Evolutionary conservation across 1,140 invertebrate genomes (phyloP), one percentile per base, ranked within the genome.

Genomic region (Meloidogyne chitwoodi): DNA sequence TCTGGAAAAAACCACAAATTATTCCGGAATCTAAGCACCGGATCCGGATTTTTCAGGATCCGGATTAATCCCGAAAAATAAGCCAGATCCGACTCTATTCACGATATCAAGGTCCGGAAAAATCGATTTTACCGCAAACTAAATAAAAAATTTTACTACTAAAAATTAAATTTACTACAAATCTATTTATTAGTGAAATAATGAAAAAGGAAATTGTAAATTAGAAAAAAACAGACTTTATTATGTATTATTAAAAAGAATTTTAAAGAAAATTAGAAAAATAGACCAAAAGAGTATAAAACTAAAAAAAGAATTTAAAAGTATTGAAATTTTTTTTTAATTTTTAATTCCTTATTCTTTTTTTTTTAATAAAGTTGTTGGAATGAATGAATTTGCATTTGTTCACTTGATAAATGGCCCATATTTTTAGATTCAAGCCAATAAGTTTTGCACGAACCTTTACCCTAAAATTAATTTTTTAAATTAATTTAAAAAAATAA

Each of bases 391-490:
- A 75, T 48, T 22, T 75, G 74, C 12, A 27, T 48, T 63, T 38
- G 38, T 48, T 74, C 69, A 8, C 44, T 31, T 19, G 62, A 69
- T 34, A 75, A 4, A 29, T 76, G 56, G 8, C 34, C 26, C 31
- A 61, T 24, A 34, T 64, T 31, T 63, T 79, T 79, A 24, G 44
- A 64, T 26, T 80, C 69, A 31, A 82, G 38, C 81, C 81, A 82
- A 76, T 83, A 82, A 16, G 79, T 81, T 12, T 56, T 82, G 75
- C 79, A 83, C 22, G 69, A 31, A 12, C 81, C 81, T 76, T 82
- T 82, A 16, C 81, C 81, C 82, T 83, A 78, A 34, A 80, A n/a
- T n/a, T n/a, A 38, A 22, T 72, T 24, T 12, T n/a, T 27, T 1
- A 44, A 16, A 16, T 44, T 16, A 16, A 44, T 56, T 56, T n/a